These are phyloP conservation scores for Ecdyonurus torrentis DNA, from an alignment of 2,888 invertebrate genomes.

Conservation along the genomic window DNA sequence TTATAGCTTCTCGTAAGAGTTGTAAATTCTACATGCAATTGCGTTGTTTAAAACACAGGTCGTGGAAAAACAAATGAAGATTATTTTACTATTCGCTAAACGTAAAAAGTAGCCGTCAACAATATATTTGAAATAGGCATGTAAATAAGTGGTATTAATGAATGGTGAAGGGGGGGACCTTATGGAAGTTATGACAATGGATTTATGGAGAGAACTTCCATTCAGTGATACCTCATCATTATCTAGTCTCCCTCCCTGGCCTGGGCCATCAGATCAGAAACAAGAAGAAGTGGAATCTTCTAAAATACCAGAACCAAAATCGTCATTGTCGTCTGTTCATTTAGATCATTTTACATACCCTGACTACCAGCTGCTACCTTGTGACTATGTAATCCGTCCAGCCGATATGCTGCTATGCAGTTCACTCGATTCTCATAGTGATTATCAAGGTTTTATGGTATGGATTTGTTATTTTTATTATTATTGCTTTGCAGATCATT, in stretches of 20 bases:
- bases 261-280: not conserved
- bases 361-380: slow-evolving; percentile 8
- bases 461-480: too few species aligned
- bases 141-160: not conserved
- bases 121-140: too few species aligned
- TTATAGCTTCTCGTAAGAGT: too few species aligned
- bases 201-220: not conserved
- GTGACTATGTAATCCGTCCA: slow-evolving; percentile 9
- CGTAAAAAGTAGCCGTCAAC: too few species aligned
- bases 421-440: slow-evolving; percentile 9
- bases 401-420: slow-evolving; percentile 4
- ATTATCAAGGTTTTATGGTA: slow-evolving; percentile 8
- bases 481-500: too few species aligned
- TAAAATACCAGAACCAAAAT: not conserved
- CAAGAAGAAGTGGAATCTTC: not conserved
- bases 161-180: not conserved
- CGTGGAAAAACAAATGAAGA: too few species aligned
- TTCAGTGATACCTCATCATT: not conserved
- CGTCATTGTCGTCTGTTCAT: not conserved
- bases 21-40: too few species aligned
- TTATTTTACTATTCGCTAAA: too few species aligned
- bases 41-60: too few species aligned
- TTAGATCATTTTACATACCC: slow-evolving; percentile 1
- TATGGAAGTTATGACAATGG: not conserved
- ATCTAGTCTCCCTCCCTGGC: not conserved